Evolutionary conservation across 2,113 vertebrate genomes (phyloP).

Genomic region (Fregetta grallaria): DNA sequence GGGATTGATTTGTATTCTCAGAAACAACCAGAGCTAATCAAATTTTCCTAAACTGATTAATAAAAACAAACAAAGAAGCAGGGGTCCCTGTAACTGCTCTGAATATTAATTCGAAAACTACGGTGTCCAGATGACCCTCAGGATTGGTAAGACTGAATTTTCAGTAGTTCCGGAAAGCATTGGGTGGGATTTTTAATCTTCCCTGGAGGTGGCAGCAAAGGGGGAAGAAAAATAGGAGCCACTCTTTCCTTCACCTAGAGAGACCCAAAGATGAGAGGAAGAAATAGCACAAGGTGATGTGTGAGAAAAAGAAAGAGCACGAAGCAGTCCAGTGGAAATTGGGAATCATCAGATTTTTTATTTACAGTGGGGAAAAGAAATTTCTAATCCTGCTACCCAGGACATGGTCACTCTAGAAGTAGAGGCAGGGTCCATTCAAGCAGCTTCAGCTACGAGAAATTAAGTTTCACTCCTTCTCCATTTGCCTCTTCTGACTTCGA

Average conservation of each 20-base stretch:
- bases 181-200: background rate
- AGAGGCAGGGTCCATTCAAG: background rate
- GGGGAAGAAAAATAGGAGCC: background rate
- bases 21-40: slow-evolving; percentile 9
- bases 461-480: background rate
- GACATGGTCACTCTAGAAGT: background rate
- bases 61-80: slow-evolving; percentile 7
- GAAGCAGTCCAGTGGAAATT: background rate
- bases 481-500: background rate
- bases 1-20: background rate
- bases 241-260: background rate
- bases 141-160: background rate
- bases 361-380: background rate
- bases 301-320: background rate
- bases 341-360: background rate
- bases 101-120: background rate
- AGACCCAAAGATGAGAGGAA: background rate
- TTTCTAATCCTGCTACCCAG: background rate
- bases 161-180: background rate
- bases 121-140: background rate
- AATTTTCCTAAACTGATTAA: slow-evolving; percentile 18
- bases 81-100: background rate
- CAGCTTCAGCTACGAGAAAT: background rate
- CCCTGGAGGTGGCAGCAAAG: background rate
- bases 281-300: background rate